Evolutionary conservation across 2,797 vertebrate genomes (phyloP), one percentile per base, ranked within the genome.

Genomic region (Sciaenops ocellatus): DNA sequence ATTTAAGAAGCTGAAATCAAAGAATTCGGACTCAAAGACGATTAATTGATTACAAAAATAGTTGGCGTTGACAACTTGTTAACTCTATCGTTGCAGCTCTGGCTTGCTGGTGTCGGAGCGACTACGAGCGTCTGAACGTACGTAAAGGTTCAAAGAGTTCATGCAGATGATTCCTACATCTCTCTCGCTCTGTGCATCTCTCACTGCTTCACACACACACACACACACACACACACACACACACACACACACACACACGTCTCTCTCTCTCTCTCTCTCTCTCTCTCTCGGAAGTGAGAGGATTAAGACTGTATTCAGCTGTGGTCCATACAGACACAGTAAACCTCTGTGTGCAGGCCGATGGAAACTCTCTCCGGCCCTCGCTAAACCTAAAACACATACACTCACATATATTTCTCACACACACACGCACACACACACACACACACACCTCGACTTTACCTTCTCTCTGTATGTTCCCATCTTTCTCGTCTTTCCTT

Each of bases 241-340:
- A 47, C 70, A 73, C 70, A 28, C 62, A 42, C 50, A 16, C 59
- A 44, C 47, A 11, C n/a, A 59, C 56, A 56, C 47, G 3, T 60
- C 48, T n/a, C 20, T 48, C 66, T 38, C 66, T 69, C 67, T 47
- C 26, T 71, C n/a, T 26, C 46, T 63, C 48, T 20, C 18, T 48
- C 66, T 34, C 66, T 69, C 67, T 52, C 26, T 71, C 22, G 34
- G 76, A 80, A 74, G 73, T 62, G 68, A 87, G 47, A 68, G 83
- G 73, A 85, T 86, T 85, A 82, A 26, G 79, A 59, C 56, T 28
- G 67, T 16, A 50, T 76, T 69, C 79, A 64, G 69, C 77, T 51
- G 69, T 17, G 65, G 61, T 71, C 70, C 61, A 50, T 38, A 42
- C 63, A 62, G 66, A 84, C 81, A 84, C 42, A 65, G 60, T 61